phyloP scores from a whole-genome alignment of 1,140 invertebrate species.

The Odontomachus brunneus region DNA sequence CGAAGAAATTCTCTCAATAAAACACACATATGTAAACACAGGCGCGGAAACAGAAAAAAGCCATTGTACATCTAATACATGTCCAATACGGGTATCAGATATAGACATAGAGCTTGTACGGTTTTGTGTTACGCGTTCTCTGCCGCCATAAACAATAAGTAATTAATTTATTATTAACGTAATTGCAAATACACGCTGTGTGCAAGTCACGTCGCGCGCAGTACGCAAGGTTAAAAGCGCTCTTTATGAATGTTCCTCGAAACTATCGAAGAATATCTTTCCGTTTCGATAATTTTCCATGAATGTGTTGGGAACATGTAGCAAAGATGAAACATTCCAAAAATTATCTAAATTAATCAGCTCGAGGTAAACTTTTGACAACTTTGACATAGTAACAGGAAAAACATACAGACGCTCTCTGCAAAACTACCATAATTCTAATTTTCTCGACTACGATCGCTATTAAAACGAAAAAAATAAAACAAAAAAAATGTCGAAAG shows the following conservation, averaged over 20 bases:
- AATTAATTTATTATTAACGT: constrained; percentile 27
- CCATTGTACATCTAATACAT: constrained; percentile 14
- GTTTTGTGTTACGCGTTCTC: constrained; percentile 49
- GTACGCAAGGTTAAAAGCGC: not conserved
- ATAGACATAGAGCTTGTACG: not conserved
- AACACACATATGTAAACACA: not conserved
- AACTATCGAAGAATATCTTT: constrained; percentile 3
- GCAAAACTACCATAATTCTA: not conserved
- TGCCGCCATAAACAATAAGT: constrained; percentile 26
- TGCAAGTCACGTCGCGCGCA: constrained; percentile 24
- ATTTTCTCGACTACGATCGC: not conserved
- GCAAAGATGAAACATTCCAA: too few relatives aligned
- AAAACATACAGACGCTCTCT: too few relatives aligned
- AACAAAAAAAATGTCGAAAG: not conserved
- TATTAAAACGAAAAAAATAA: too few relatives aligned
- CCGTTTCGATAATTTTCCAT: not conserved
- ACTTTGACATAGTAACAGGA: too few relatives aligned
- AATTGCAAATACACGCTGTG: constrained; percentile 12
- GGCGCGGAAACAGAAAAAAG: constrained; percentile 8
- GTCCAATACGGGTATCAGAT: constrained; percentile 11
- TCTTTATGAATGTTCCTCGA: not conserved
- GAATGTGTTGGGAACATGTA: not conserved
- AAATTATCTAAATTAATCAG: too few relatives aligned
- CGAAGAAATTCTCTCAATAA: constrained; percentile 16
- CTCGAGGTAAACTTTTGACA: too few relatives aligned